A percentile compares a stretch with the other conserved stretches of the same genome.
Conservation (phyloP, 2,888 invertebrate species). For the Diplolepis rosae region DNA sequence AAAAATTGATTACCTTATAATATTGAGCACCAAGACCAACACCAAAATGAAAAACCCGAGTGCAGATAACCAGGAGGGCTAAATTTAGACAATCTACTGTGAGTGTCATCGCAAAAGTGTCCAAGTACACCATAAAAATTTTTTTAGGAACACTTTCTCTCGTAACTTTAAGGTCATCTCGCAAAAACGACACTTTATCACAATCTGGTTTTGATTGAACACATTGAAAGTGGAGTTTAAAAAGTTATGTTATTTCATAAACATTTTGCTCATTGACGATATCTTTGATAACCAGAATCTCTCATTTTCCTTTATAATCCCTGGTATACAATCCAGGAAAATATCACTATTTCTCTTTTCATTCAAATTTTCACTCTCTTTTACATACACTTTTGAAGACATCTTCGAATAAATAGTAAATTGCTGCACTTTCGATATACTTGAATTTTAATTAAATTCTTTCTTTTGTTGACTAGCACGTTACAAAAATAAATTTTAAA, state of each 20-base stretch:
- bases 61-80: slow-evolving; percentile 60
- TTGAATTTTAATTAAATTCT: not conserved
- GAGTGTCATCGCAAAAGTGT: slow-evolving; percentile 53
- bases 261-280: not conserved
- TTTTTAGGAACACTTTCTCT: slow-evolving; percentile 26
- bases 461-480: too few species aligned
- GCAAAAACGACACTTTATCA: not conserved
- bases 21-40: slow-evolving; percentile 63
- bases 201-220: not conserved
- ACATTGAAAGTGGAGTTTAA: not conserved
- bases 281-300: not conserved
- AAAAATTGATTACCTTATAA: slow-evolving; percentile 54
- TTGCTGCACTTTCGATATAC: not conserved
- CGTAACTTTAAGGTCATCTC: slow-evolving; percentile 12
- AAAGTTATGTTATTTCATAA: slow-evolving; percentile 7
- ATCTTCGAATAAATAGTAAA: not conserved
- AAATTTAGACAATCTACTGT: slow-evolving; percentile 63
- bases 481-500: not conserved
- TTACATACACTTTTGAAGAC: not conserved
- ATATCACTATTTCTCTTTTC: not conserved
- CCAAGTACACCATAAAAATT: too few species aligned
- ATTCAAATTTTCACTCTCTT: slow-evolving; percentile 8
- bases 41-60: slow-evolving; percentile 62
- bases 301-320: not conserved
- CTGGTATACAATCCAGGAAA: not conserved